Base-by-base conservation (phyloP, 2,113 vertebrate genomes). In the Chitala chitala region DNA sequence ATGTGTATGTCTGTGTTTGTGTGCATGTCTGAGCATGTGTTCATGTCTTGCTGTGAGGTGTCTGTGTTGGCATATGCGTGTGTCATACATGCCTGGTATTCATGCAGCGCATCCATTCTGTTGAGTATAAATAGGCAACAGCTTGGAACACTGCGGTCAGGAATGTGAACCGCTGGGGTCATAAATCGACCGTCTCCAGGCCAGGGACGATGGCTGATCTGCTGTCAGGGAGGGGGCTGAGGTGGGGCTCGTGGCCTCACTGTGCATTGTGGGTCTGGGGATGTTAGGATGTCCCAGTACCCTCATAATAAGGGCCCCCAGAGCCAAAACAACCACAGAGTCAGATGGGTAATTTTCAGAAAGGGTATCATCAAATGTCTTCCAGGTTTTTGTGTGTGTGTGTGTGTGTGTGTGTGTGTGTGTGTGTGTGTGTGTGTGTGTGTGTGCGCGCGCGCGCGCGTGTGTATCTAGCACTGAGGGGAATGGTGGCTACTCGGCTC, bases 401-500 rank as follows among this genome's bases (percentile, higher is more conserved):
- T n/a, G n/a, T n/a, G n/a, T n/a, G n/a, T n/a, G n/a, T n/a, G n/a
- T n/a, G n/a, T n/a, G n/a, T n/a, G n/a, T n/a, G n/a, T n/a, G n/a
- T n/a, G n/a, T n/a, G n/a, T n/a, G n/a, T n/a, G n/a, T n/a, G n/a
- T n/a, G n/a, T n/a, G n/a, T n/a, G n/a, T n/a, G n/a, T n/a, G n/a
- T n/a, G n/a, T n/a, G n/a, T n/a, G n/a, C n/a, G n/a, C n/a, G n/a
- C n/a, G n/a, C n/a, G n/a, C n/a, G n/a, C n/a, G n/a, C n/a, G n/a
- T n/a, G n/a, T n/a, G n/a, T n/a, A n/a, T n/a, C n/a, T n/a, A n/a
- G n/a, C n/a, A n/a, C n/a, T n/a, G n/a, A n/a, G n/a, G n/a, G n/a
- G n/a, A n/a, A n/a, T n/a, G 70, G 74, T 76, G 84, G 66, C 36
- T 76, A 81, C 82, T 76, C 83, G 36, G 54, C 54, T 79, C 81